Conservation (phyloP, 2,797 vertebrate genomes). For the Hyperoplus lanceolatus region DNA sequence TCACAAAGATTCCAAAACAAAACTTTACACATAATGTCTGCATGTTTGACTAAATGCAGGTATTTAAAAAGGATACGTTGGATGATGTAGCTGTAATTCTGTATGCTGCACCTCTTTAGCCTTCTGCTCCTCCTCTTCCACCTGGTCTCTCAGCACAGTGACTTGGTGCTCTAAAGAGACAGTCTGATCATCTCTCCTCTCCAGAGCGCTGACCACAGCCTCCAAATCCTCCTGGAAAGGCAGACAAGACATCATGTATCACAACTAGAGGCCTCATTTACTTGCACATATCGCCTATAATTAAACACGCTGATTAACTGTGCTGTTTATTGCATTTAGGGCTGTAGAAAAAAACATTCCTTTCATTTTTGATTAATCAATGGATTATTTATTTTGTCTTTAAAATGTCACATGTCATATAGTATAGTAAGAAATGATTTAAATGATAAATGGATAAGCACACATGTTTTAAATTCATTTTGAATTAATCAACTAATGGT, state of each 20-base stretch:
- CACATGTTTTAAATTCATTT: neutral
- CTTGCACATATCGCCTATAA: neutral
- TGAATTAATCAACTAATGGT: neutral
- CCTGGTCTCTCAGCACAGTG: conserved; percentile 56
- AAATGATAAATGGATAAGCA: neutral
- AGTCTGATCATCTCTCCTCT: conserved; percentile 71
- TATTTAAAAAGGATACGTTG: neutral
- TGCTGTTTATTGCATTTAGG: neutral
- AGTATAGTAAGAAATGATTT: neutral
- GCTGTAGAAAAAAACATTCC: neutral
- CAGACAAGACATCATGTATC: conserved; percentile 2
- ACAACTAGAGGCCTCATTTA: neutral
- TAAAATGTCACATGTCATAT: neutral
- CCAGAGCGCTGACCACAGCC: conserved; percentile 67
- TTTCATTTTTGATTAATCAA: neutral
- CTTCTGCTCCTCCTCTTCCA: conserved; percentile 81
- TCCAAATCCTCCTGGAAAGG: conserved; percentile 71
- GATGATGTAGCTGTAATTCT: neutral
- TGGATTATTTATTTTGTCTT: too few relatives aligned
- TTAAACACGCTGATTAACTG: neutral
- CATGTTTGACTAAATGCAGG: neutral
- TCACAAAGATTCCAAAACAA: neutral
- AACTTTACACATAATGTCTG: neutral
- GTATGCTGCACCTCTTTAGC: conserved; percentile 74
- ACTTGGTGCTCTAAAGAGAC: conserved; percentile 69